Percentiles rank a stretch among this genome's conserved stretches.
Conservation (phyloP, 1,140 invertebrate species). For the Drosophila orena region DNA sequence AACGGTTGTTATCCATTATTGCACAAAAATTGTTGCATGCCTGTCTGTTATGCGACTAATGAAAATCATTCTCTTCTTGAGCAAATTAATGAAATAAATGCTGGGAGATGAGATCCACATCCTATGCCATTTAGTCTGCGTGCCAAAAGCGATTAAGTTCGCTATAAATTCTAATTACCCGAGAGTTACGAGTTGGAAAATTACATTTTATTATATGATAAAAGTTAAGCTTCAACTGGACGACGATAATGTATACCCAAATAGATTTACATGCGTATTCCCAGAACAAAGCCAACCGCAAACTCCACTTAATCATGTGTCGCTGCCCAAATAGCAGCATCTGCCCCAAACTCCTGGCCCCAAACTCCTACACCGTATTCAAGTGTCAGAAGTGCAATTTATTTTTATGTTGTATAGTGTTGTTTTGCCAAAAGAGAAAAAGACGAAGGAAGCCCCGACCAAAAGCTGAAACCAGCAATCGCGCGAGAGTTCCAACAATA, state of each 20-base stretch:
- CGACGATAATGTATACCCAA: conserved; percentile 82
- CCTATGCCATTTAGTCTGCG: conserved; percentile 9
- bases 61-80: conserved; percentile 49
- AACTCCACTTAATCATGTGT: conserved; percentile 83
- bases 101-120: conserved; percentile 1
- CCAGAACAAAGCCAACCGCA: conserved; percentile 69
- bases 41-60: conserved; percentile 32
- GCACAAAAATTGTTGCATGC: conserved; percentile 40
- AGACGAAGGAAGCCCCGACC: conserved; percentile 12
- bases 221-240: conserved; percentile 83
- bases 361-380: conserved; percentile 68
- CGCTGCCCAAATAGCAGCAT: conserved; percentile 31
- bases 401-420: conserved; percentile 81
- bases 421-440: conserved; percentile 60
- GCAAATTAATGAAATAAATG: conserved; percentile 60
- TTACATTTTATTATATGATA: conserved; percentile 84
- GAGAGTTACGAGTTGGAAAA: conserved; percentile 83
- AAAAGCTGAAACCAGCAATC: conserved; percentile 39
- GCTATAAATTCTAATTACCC: conserved; percentile 83
- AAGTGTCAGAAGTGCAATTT: conserved; percentile 83
- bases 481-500: conserved; percentile 57
- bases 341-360: conserved; percentile 38
- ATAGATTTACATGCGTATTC: conserved; percentile 83
- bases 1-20: conserved; percentile 30
- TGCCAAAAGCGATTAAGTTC: conserved; percentile 77